Conservation (phyloP, 2,797 vertebrate genomes). For the Acanthopagrus latus region DNA sequence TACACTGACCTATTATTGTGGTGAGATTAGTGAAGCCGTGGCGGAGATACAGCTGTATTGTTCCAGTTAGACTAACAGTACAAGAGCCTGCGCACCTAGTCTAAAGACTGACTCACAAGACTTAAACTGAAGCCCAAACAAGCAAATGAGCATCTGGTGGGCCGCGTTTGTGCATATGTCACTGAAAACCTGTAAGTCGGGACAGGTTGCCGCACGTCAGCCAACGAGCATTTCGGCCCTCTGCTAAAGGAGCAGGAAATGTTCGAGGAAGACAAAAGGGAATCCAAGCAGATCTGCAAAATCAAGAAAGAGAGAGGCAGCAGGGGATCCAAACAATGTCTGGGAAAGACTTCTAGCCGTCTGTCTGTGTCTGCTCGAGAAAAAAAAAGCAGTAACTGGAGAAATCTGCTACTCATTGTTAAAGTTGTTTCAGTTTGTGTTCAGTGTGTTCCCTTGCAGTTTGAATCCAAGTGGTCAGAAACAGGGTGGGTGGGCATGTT, state of each 20-base stretch:
- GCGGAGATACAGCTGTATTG: conserved; percentile 6
- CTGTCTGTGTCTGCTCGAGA: neutral
- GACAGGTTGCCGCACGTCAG: conserved; percentile 57
- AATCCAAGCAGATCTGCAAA: neutral
- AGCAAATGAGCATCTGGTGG: conserved; percentile 1
- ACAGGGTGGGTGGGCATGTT: neutral
- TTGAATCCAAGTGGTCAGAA: neutral
- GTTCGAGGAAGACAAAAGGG: neutral
- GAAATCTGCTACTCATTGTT: neutral
- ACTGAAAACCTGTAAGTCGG: conserved; percentile 62
- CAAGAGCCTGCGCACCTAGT: conserved; percentile 6
- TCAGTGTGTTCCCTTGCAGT: neutral
- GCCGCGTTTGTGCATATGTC: conserved; percentile 3
- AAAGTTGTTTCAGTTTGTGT: conserved; percentile 3
- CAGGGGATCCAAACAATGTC: neutral
- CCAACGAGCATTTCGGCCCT: conserved; percentile 1
- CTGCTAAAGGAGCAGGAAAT: neutral
- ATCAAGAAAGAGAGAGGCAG: neutral
- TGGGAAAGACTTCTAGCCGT: neutral
- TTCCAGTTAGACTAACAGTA: conserved; percentile 16
- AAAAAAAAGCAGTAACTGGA: neutral
- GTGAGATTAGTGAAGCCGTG: conserved; percentile 29
- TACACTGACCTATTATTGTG: conserved; percentile 1
- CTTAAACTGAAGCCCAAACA: conserved; percentile 29
- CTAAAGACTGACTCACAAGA: conserved; percentile 24